A percentile compares a stretch with the other conserved stretches of the same genome.
Evolutionary conservation across 2,888 invertebrate species (phyloP).

Genomic region (Plagiodera versicolora): DNA sequence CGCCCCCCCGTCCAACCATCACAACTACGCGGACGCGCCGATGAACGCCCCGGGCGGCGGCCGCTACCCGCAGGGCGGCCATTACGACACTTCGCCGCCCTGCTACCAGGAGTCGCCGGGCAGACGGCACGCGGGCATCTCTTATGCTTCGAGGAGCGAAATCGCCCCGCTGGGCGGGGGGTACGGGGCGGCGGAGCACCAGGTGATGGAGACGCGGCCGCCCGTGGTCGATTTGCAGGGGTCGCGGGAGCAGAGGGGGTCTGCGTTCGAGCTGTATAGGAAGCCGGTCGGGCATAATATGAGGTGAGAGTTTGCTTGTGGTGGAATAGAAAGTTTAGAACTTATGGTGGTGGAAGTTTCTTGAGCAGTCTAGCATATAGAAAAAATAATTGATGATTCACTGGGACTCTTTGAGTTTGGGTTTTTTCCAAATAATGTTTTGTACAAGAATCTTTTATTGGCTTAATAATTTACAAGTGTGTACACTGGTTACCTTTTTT

Average conservation of each 20-base stretch:
- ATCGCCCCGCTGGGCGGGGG: constrained; percentile 46
- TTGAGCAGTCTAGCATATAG: neutral
- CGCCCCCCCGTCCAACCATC: constrained; percentile 48
- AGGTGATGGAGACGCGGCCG: constrained; percentile 42
- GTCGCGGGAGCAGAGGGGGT: constrained; percentile 86
- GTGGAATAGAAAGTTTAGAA: too few relatives aligned
- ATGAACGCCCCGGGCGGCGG: constrained; percentile 43
- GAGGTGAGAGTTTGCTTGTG: too few relatives aligned
- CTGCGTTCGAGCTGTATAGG: constrained; percentile 92
- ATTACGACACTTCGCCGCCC: constrained; percentile 52
- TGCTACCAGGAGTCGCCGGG: constrained; percentile 44
- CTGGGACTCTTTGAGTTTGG: too few relatives aligned
- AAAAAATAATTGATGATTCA: too few relatives aligned
- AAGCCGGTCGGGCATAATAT: constrained; percentile 86
- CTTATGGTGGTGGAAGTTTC: constrained; percentile 13
- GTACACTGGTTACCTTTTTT: constrained; percentile 48
- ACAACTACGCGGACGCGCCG: constrained; percentile 42
- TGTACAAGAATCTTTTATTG: constrained; percentile 3
- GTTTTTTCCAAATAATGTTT: constrained; percentile 3
- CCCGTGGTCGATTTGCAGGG: constrained; percentile 71
- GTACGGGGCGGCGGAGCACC: constrained; percentile 25
- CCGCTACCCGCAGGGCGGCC: constrained; percentile 49
- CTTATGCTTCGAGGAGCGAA: constrained; percentile 53
- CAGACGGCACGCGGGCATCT: constrained; percentile 52
- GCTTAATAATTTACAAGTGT: constrained; percentile 36